Conservation (phyloP, 64 coral and sea anemone species). For the Pocillopora damicornis region DNA sequence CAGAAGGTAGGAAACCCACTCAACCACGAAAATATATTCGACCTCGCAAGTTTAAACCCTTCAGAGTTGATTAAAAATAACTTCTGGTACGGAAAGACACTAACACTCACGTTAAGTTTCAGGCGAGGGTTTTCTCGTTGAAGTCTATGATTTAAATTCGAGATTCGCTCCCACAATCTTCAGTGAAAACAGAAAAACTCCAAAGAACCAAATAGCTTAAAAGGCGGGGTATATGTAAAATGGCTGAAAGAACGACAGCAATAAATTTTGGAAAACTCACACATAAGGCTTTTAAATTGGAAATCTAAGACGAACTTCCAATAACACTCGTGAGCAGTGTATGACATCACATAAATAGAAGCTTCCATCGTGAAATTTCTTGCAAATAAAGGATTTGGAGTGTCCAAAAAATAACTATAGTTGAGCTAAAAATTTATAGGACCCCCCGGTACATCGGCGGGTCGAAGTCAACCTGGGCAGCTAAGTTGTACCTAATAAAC, state of each 20-base stretch:
- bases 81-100: not conserved
- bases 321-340: not conserved
- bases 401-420: not conserved
- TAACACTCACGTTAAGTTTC: not conserved
- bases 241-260: not conserved
- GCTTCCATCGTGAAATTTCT: not conserved
- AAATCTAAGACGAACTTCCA: not conserved
- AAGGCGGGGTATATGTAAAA: conserved; percentile 19
- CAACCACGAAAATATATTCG: not conserved
- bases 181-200: no score
- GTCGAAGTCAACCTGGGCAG: not conserved
- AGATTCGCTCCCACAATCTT: not conserved
- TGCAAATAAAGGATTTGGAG: not conserved
- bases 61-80: not conserved
- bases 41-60: not conserved
- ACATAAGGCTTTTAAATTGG: not conserved
- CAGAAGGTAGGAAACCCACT: not conserved
- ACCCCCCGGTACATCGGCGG: no score
- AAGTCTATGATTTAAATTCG: not conserved
- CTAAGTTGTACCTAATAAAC: conserved; percentile 2
- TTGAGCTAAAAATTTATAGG: not conserved
- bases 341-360: not conserved
- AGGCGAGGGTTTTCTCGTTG: not conserved
- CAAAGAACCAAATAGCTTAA: not conserved
- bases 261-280: not conserved